Percentiles rank a stretch among this genome's conserved stretches.
phyloP scores from a whole-genome alignment of 2,113 vertebrate genomes.

The Varanus salvator region DNA sequence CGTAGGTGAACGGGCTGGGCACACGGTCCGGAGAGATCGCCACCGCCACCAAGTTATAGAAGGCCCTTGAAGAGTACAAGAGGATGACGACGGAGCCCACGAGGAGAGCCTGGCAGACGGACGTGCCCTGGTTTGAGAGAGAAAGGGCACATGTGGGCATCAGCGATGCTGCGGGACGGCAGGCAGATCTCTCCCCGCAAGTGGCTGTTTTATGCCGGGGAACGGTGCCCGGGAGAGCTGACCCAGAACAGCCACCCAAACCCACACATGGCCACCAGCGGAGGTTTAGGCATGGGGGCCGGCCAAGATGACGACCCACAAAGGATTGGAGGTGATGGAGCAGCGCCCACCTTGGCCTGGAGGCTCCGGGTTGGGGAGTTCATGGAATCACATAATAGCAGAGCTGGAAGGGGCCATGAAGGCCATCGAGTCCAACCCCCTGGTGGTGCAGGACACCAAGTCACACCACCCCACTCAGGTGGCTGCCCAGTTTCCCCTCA shows the following conservation, averaged over 20 bases:
- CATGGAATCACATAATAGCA: too few relatives aligned
- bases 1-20: slow-evolving; percentile 92
- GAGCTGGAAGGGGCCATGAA: too few relatives aligned
- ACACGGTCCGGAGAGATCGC: slow-evolving; percentile 85
- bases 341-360: background rate
- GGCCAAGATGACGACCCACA: background rate
- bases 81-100: slow-evolving; percentile 89
- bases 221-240: background rate
- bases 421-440: too few relatives aligned
- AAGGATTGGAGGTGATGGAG: background rate
- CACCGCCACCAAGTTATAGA: slow-evolving; percentile 94
- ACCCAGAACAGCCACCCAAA: background rate
- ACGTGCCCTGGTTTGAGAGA: slow-evolving; percentile 85
- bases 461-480: too few relatives aligned
- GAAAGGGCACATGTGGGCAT: slow-evolving; percentile 8
- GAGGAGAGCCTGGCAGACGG: slow-evolving; percentile 91
- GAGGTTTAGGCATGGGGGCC: too few relatives aligned
- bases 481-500: too few relatives aligned
- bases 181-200: background rate
- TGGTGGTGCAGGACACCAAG: too few relatives aligned
- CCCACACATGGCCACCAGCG: too few relatives aligned
- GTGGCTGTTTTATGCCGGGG: background rate
- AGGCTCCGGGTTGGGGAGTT: too few relatives aligned
- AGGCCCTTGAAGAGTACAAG: slow-evolving; percentile 93
- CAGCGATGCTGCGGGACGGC: background rate